Percentiles rank a stretch among this genome's conserved stretches.
phyloP scores from a whole-genome alignment of 2,113 vertebrate genomes.

The Corvus cornix region DNA sequence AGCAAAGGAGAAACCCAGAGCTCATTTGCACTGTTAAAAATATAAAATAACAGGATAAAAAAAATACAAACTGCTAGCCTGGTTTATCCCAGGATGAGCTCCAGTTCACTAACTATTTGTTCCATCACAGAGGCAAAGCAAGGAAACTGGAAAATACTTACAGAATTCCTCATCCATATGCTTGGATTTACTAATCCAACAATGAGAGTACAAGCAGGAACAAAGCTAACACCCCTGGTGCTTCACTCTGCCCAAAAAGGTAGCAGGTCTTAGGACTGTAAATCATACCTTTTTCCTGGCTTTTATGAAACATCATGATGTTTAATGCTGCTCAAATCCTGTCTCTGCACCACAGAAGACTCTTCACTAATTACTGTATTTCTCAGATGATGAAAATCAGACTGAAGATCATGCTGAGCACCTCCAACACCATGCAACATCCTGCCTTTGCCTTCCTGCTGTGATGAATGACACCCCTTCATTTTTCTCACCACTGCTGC shows the following conservation, averaged over 20 bases:
- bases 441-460: neutral
- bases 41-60: neutral
- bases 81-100: neutral
- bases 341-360: neutral
- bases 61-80: neutral
- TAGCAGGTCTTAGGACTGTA: neutral
- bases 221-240: neutral
- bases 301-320: neutral
- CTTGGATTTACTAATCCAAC: neutral
- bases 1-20: neutral
- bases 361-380: neutral
- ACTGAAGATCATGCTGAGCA: neutral
- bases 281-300: neutral
- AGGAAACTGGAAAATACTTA: neutral
- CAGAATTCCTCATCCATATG: neutral
- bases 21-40: neutral
- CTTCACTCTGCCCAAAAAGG: neutral
- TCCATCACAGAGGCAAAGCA: neutral
- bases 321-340: neutral
- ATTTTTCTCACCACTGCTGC: neutral
- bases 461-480: neutral
- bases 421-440: neutral
- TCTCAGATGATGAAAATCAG: neutral
- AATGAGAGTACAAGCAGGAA: neutral
- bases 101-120: neutral